Conservation (phyloP, 2,888 invertebrate genomes). For the Standfussiana lucernea region DNA sequence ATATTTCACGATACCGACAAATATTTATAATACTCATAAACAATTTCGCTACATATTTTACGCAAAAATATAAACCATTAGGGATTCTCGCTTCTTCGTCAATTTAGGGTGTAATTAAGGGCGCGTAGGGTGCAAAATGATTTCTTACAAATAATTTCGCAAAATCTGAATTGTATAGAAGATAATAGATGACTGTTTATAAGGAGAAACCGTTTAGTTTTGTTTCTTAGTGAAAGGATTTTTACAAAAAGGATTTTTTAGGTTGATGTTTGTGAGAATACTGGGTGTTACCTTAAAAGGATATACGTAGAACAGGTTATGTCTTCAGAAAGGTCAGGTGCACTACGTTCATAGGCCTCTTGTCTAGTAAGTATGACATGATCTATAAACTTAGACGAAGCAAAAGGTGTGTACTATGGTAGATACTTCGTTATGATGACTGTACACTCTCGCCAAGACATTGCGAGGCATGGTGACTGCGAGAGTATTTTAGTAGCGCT, state of each 20-base stretch:
- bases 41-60: slow-evolving; percentile 15
- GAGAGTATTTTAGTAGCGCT: too few species aligned
- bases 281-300: not conserved
- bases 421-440: too few species aligned
- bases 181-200: not conserved
- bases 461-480: too few species aligned
- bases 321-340: too few species aligned
- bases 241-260: not conserved
- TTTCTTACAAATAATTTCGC: slow-evolving; percentile 19
- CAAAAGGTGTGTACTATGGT: too few species aligned
- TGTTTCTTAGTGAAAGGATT: not conserved
- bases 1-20: slow-evolving; percentile 40
- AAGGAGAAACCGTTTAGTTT: not conserved
- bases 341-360: too few species aligned
- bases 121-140: slow-evolving; percentile 8
- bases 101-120: slow-evolving; percentile 47
- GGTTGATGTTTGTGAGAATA: not conserved
- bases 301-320: not conserved
- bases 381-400: too few species aligned
- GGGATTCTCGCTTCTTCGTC: slow-evolving; percentile 31
- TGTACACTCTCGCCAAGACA: too few species aligned
- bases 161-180: slow-evolving; percentile 6
- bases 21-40: slow-evolving; percentile 40
- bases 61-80: slow-evolving; percentile 43
- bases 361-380: too few species aligned